Evolutionary conservation across 2,888 invertebrate genomes (phyloP).

Genomic region (Melanchra persicariae): DNA sequence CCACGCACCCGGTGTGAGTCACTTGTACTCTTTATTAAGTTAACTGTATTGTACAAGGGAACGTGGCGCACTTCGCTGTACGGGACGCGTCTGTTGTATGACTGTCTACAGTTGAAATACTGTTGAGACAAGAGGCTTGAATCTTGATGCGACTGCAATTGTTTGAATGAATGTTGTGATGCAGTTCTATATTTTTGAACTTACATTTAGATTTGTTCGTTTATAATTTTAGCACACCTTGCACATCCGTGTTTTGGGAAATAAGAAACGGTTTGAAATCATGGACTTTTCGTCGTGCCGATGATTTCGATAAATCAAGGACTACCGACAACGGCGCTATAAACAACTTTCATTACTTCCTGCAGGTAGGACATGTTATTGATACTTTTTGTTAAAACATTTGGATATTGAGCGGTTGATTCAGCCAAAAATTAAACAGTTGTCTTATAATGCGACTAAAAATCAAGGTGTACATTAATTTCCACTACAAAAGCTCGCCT

Average conservation of each 20-base stretch:
- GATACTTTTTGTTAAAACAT: no score
- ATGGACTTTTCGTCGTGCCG: neutral
- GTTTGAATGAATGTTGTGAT: neutral
- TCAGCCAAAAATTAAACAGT: no score
- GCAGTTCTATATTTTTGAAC: neutral
- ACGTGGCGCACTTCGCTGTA: constrained; percentile 6
- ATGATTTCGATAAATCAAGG: neutral
- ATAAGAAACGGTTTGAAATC: no score
- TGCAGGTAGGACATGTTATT: neutral
- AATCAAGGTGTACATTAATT: no score
- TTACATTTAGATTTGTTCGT: neutral
- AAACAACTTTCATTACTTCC: neutral
- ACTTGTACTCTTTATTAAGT: constrained; percentile 29
- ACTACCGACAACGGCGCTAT: no score
- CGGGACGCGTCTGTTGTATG: constrained; percentile 13
- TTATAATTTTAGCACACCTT: neutral
- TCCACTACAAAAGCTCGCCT: no score
- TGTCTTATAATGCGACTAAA: no score
- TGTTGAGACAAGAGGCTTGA: constrained; percentile 5
- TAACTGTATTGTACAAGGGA: constrained; percentile 34
- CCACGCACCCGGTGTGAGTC: constrained; percentile 36
- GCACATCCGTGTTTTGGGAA: no score
- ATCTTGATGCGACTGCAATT: neutral
- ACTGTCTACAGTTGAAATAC: constrained; percentile 11
- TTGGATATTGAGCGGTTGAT: neutral